Evolutionary conservation across 1,140 invertebrate genomes (phyloP).

Genomic region (Drosophila suzukii): DNA sequence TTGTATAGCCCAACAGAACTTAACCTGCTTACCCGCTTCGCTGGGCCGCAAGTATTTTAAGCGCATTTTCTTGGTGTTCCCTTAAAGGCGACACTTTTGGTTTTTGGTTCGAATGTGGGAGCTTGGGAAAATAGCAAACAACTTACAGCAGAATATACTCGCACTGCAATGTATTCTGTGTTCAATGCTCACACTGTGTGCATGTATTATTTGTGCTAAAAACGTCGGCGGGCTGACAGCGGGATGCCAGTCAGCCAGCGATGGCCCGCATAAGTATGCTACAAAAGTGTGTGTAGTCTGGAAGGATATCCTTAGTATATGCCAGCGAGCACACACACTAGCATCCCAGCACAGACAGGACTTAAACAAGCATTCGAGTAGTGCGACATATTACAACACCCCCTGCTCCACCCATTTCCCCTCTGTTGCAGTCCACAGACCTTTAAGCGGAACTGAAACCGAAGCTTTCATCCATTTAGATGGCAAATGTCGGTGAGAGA

Average conservation of each 20-base stretch:
- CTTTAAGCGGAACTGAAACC: constrained; percentile 44
- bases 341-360: constrained; percentile 15
- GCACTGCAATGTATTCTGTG: constrained; percentile 49
- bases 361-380: constrained; percentile 74
- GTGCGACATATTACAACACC: constrained; percentile 77
- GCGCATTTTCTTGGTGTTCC: constrained; percentile 25
- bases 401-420: constrained; percentile 10
- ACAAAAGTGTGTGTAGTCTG: constrained; percentile 43
- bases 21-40: constrained; percentile 11
- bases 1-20: background rate
- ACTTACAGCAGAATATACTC: constrained; percentile 44
- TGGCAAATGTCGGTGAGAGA: constrained; percentile 29
- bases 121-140: constrained; percentile 66
- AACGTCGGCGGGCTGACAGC: constrained; percentile 75
- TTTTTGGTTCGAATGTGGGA: constrained; percentile 32
- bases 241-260: constrained; percentile 61
- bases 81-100: constrained; percentile 41
- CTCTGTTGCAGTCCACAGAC: constrained; percentile 23
- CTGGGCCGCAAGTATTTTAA: constrained; percentile 30
- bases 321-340: constrained; percentile 12
- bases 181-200: constrained; percentile 26
- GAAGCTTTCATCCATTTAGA: constrained; percentile 33
- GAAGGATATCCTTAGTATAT: constrained; percentile 13
- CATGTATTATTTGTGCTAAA: constrained; percentile 72
- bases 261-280: constrained; percentile 77